Percentiles rank a stretch among this genome's conserved stretches.
phyloP scores from a whole-genome alignment of 2,888 invertebrate species.

The Stenotaenia linearis region DNA sequence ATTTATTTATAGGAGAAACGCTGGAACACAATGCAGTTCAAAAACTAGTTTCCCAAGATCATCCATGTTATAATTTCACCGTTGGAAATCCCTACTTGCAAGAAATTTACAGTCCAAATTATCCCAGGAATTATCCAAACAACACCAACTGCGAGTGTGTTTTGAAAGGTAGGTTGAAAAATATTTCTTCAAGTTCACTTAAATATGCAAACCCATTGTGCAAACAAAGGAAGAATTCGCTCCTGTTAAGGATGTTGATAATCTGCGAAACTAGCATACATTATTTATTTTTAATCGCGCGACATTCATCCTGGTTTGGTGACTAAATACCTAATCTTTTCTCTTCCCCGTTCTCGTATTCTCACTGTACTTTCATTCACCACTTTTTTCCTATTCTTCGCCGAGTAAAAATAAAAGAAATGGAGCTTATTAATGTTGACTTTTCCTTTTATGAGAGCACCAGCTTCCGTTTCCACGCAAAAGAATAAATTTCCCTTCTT shows the following conservation, averaged over 20 bases:
- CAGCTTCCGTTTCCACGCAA: not conserved
- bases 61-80: slow-evolving; percentile 55
- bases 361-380: not conserved
- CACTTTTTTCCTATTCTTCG: not conserved
- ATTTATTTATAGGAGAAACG: not conserved
- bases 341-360: not conserved
- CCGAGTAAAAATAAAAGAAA: not conserved
- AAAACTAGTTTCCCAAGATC: not conserved
- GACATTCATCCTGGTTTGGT: not conserved
- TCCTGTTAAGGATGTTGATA: not conserved
- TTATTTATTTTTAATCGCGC: not conserved
- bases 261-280: not conserved
- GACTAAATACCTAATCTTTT: not conserved
- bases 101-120: slow-evolving; percentile 65
- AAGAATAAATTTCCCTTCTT: not conserved
- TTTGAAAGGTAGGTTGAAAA: slow-evolving; percentile 58
- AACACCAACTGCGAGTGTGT: slow-evolving; percentile 61
- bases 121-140: slow-evolving; percentile 62
- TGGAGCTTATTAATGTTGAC: not conserved
- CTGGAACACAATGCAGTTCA: not conserved
- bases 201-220: not conserved
- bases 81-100: slow-evolving; percentile 55
- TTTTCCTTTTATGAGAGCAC: not conserved
- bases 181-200: not conserved
- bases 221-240: not conserved